Evolutionary conservation across 92 coral and sea anemone genomes (phyloP).

Genomic region (Siderastrea siderea): DNA sequence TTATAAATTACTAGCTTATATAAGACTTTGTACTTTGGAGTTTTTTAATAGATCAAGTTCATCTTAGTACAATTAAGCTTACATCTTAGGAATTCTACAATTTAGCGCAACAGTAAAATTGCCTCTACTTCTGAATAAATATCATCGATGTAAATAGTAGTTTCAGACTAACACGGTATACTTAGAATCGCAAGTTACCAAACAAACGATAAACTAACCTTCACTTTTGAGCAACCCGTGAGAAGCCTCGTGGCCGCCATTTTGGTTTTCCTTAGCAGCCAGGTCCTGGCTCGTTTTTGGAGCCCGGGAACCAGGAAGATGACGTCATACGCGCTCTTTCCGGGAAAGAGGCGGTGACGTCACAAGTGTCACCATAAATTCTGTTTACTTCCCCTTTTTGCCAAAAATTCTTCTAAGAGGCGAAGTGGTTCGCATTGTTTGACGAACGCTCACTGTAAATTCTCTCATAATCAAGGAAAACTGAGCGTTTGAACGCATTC

Average conservation of each 20-base stretch:
- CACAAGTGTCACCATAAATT: slow-evolving; percentile 25
- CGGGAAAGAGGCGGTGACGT: slow-evolving; percentile 23
- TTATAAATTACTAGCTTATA: too few relatives aligned
- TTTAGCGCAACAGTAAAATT: background rate
- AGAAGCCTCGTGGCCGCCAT: slow-evolving; percentile 61
- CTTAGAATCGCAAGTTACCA: background rate
- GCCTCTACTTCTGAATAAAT: background rate
- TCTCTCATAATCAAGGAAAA: background rate
- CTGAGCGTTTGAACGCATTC: background rate
- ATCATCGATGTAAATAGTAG: background rate
- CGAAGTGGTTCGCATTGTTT: background rate
- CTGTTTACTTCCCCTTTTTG: background rate
- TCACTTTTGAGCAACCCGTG: background rate
- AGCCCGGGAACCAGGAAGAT: slow-evolving; percentile 4
- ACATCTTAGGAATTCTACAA: background rate
- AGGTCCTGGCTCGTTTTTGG: slow-evolving; percentile 22
- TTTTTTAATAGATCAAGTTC: too few relatives aligned
- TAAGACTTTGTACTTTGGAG: too few relatives aligned
- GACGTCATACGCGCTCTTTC: background rate
- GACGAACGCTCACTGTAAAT: background rate
- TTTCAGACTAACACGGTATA: background rate
- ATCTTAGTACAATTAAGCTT: too few relatives aligned
- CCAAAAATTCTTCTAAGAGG: background rate
- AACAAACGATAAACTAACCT: slow-evolving; percentile 20
- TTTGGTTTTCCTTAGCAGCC: slow-evolving; percentile 38